Evolutionary conservation across 2,797 vertebrate genomes (phyloP), one percentile per base, ranked within the genome.

Genomic region (Fundulus diaphanus): DNA sequence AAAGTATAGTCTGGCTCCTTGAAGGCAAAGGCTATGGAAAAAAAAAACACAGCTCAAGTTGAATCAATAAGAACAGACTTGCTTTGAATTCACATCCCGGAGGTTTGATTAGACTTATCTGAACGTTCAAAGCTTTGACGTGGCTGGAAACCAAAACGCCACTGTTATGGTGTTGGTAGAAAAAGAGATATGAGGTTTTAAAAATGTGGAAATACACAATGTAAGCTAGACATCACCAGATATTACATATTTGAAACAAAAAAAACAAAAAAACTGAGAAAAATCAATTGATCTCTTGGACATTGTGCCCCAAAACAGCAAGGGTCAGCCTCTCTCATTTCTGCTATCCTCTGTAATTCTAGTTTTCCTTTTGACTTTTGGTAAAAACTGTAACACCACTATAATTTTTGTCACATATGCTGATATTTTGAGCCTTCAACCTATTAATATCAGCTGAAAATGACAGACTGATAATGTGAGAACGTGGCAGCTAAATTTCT

Each of bases 91-190:
- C 68, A 70, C 33, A 22, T 70, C 49, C 52, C 33, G 35, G 37
- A 70, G 49, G 31, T 70, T 70, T 37, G 68, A 48, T 70, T 35
- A 52, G 33, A 70, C 15, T 35, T 66, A 44, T 66, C 24, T 42
- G 13, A 42, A 66, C 18, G 24, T 51, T 20, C 68, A 72, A 72
- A 40, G 27, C 40, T 72, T 42, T 31, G 27, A 70, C 5, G 31
- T 52, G 44, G 54, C 29, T 42, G 37, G 27, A 72, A 56, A 42
- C 37, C 18, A 52, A 66, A 66, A 66, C 3, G 37, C 12, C 37
- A 42, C 63, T 42, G 35, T 37, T 65, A n/a, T 51, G 12, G 40
- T 66, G 37, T 42, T 65, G 63, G 40, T 42, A n/a, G 15, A 13
- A 66, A 66, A 42, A 66, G n/a, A 66, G 2, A 66, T 66, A 40